Conservation (phyloP, 2,113 vertebrate species). For the Stercorarius parasiticus region DNA sequence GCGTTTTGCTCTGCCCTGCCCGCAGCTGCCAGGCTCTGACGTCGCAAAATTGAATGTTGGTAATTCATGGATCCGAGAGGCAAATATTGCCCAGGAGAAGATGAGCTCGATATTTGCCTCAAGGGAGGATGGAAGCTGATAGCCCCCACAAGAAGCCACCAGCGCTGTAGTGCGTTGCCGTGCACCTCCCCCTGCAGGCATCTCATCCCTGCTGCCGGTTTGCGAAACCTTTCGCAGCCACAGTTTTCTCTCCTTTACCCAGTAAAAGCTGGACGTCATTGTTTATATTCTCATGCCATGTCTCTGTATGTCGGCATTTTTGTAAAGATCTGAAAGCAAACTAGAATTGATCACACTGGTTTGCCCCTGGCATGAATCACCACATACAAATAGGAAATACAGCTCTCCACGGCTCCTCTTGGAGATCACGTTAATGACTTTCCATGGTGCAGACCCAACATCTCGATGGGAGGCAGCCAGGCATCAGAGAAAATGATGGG, state of each 20-base stretch:
- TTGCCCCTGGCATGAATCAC: slow-evolving; percentile 32
- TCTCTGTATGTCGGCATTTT: background rate
- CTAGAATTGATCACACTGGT: background rate
- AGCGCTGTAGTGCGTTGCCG: fast-evolving
- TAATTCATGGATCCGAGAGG: background rate
- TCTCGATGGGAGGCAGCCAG: slow-evolving; percentile 42
- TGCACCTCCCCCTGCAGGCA: background rate
- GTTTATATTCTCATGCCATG: background rate
- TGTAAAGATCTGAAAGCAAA: background rate
- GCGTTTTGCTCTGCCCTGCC: background rate
- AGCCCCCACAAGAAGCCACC: background rate
- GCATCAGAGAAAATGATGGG: slow-evolving; percentile 51
- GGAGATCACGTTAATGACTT: slow-evolving; percentile 13
- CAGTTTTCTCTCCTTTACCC: background rate
- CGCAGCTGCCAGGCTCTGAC: background rate
- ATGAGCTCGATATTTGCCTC: background rate
- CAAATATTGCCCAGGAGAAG: background rate
- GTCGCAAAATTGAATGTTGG: background rate
- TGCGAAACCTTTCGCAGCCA: background rate
- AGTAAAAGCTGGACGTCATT: fast-evolving
- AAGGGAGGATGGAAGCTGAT: background rate
- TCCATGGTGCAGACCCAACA: background rate
- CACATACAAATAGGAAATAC: background rate
- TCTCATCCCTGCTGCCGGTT: fast-evolving
- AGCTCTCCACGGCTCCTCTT: background rate